Evolutionary conservation across 2,888 invertebrate genomes (phyloP).

Genomic region (Galerucella pusilla): DNA sequence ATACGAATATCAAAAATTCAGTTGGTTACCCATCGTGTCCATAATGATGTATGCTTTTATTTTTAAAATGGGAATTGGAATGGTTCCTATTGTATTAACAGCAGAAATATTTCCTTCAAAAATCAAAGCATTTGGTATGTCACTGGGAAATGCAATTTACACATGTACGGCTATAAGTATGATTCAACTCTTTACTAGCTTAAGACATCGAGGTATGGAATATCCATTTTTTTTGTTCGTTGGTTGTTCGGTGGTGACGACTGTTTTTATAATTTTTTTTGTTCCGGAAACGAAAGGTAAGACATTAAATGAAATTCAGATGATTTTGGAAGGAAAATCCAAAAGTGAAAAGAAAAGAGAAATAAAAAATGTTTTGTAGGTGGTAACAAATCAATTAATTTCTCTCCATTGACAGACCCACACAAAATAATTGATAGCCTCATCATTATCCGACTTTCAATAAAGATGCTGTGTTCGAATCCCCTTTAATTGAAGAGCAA

Average conservation of each 20-base stretch:
- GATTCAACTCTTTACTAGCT: slow-evolving; percentile 57
- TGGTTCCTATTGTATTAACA: slow-evolving; percentile 62
- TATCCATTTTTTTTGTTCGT: slow-evolving; percentile 62
- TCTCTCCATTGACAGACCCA: no score
- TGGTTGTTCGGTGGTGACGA: slow-evolving; percentile 56
- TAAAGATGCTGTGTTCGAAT: no score
- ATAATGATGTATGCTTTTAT: slow-evolving; percentile 54
- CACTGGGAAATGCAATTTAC: slow-evolving; percentile 60
- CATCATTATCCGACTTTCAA: no score
- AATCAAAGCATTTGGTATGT: slow-evolving; percentile 63
- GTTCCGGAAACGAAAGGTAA: slow-evolving; percentile 62
- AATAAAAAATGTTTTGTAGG: no score
- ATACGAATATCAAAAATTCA: slow-evolving; percentile 50
- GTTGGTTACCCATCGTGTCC: slow-evolving; percentile 55
- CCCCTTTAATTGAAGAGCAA: no score
- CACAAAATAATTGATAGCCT: no score
- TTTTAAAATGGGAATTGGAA: slow-evolving; percentile 61
- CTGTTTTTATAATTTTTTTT: slow-evolving; percentile 57
- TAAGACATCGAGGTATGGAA: slow-evolving; percentile 54
- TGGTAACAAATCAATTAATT: no score
- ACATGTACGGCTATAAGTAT: slow-evolving; percentile 58
- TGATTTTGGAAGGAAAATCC: slow-evolving; percentile 56
- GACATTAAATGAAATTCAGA: slow-evolving; percentile 62
- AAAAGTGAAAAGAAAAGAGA: background rate
- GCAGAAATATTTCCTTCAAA: slow-evolving; percentile 62